These are phyloP conservation scores for Ichneumoninae sp. DNA, from an alignment of 2,888 invertebrate species.

Conservation along the genomic window DNA sequence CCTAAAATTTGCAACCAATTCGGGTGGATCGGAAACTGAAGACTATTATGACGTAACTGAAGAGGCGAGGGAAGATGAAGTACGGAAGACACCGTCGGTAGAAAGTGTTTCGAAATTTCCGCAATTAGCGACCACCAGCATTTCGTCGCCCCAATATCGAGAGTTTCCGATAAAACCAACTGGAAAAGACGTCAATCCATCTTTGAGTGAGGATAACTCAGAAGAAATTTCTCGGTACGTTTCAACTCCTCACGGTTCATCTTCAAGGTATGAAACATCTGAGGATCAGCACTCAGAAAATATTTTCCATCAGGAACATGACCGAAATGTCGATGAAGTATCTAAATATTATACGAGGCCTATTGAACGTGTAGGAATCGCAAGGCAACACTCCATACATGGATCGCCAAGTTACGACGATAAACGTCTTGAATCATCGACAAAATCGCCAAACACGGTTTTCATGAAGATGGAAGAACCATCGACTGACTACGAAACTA, in stretches of 20 bases:
- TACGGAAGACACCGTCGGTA: not conserved
- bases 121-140: not conserved
- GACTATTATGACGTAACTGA: constrained; percentile 16
- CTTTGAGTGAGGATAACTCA: not conserved
- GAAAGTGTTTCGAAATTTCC: not conserved
- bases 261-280: not conserved
- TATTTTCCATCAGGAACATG: not conserved
- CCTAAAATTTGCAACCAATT: not conserved
- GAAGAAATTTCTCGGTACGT: not conserved
- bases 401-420: not conserved
- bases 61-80: not conserved
- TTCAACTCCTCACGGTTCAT: not conserved
- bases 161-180: constrained; percentile 5
- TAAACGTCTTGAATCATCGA: not conserved
- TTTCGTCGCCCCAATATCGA: constrained; percentile 9
- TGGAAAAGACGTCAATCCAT: not conserved
- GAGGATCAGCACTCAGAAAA: not conserved
- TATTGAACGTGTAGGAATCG: not conserved
- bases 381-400: not conserved
- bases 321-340: not conserved
- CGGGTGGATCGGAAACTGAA: not conserved
- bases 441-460: not conserved
- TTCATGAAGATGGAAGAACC: constrained; percentile 10
- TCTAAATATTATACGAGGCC: not conserved
- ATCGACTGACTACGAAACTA: not conserved